Evolutionary conservation across 2,797 vertebrate genomes (phyloP).

Genomic region (Pipistrellus nathusii): DNA sequence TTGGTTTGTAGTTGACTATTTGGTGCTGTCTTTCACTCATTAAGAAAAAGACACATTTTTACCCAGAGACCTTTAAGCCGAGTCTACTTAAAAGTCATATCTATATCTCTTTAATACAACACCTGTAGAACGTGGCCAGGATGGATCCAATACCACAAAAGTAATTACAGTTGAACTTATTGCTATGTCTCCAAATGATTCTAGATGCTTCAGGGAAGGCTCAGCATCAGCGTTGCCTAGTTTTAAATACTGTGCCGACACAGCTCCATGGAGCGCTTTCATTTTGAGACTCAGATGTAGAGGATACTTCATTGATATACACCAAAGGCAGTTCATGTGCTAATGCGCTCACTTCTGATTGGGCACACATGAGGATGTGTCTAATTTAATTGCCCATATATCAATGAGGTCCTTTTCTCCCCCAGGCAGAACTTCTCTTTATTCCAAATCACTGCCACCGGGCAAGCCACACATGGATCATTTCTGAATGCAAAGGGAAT

Average conservation of each 20-base stretch:
- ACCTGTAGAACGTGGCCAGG: not conserved
- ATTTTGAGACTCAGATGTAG: conserved; percentile 35
- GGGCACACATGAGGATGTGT: conserved; percentile 30
- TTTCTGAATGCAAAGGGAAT: conserved; percentile 77
- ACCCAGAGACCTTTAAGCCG: not conserved
- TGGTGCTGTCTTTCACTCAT: conserved; percentile 10
- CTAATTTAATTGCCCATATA: conserved; percentile 46
- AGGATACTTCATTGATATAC: not conserved
- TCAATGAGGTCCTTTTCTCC: not conserved
- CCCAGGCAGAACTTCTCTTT: conserved; percentile 8
- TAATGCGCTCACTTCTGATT: conserved; percentile 47
- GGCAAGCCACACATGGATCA: not conserved
- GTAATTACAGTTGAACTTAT: conserved; percentile 1
- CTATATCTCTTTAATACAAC: not conserved
- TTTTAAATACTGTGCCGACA: conserved; percentile 24
- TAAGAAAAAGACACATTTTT: conserved; percentile 16
- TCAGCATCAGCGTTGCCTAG: not conserved
- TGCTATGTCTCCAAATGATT: conserved; percentile 15
- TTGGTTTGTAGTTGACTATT: not conserved
- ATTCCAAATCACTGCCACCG: conserved; percentile 28
- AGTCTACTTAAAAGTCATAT: conserved; percentile 9
- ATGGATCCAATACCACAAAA: not conserved
- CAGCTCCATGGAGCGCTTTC: not conserved
- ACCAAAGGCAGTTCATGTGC: conserved; percentile 18
- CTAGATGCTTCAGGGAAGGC: not conserved